These are phyloP conservation scores for Tortrix viridana DNA, from an alignment of 2,888 invertebrate genomes.

Conservation along the genomic window DNA sequence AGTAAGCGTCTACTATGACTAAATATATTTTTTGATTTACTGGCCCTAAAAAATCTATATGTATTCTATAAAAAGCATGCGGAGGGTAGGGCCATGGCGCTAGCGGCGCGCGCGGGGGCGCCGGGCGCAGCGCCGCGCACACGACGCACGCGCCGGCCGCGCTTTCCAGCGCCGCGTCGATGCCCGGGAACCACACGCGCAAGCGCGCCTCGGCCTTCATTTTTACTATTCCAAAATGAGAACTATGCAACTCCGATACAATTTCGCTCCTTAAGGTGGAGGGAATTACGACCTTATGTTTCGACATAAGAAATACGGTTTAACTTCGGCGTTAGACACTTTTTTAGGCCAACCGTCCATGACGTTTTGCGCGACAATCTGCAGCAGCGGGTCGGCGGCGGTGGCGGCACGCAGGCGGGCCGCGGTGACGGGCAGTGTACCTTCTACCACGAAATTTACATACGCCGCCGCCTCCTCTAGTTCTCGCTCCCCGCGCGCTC, in stretches of 20 bases:
- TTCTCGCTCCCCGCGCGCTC: neutral
- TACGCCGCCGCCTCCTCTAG: neutral
- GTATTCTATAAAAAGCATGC: constrained; percentile 10
- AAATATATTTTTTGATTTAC: constrained; percentile 33
- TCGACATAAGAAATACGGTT: constrained; percentile 2
- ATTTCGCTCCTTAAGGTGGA: constrained; percentile 12
- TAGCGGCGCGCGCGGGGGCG: too few relatives aligned
- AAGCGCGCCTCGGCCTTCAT: constrained; percentile 38
- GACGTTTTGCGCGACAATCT: neutral
- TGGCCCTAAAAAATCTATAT: constrained; percentile 34
- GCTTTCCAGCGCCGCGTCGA: too few relatives aligned
- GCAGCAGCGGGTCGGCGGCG: neutral
- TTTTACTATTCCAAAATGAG: constrained; percentile 37
- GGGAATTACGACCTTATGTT: constrained; percentile 35
- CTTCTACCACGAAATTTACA: neutral
- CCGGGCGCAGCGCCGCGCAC: too few relatives aligned
- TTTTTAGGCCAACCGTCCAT: neutral
- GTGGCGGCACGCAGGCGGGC: neutral
- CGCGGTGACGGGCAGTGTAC: neutral
- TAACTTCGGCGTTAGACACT: neutral
- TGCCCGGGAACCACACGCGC: constrained; percentile 35
- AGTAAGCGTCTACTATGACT: constrained; percentile 36
- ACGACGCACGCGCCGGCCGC: too few relatives aligned
- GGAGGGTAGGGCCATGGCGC: too few relatives aligned
- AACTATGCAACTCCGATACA: too few relatives aligned